phyloP scores from a whole-genome alignment of 2,113 vertebrate species.

The Pterocles orientalis region DNA sequence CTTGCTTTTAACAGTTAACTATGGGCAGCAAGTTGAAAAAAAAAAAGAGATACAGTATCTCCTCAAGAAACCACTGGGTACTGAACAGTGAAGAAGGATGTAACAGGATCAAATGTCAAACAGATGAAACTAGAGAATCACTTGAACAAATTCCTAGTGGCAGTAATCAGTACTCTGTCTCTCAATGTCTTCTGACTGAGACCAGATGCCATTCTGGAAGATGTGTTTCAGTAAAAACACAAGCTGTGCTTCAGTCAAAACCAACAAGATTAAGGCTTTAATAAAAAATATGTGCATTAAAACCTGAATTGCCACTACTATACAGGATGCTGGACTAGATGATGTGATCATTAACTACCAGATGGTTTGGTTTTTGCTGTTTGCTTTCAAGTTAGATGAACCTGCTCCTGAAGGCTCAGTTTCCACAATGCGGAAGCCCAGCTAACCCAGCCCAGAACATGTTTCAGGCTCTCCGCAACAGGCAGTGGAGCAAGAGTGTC shows the following conservation, averaged over 20 bases:
- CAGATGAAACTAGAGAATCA: not conserved
- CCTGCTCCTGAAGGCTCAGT: not conserved
- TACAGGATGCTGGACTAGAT: not conserved
- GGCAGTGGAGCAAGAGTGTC: not conserved
- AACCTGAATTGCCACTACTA: not conserved
- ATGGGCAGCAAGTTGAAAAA: not conserved
- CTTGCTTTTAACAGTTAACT: not conserved
- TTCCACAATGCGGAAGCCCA: not conserved
- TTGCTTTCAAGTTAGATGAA: not conserved
- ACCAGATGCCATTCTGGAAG: not conserved
- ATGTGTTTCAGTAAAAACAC: not conserved
- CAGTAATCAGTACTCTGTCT: not conserved
- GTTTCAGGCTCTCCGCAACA: not conserved
- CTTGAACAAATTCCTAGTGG: not conserved
- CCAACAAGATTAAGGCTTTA: not conserved
- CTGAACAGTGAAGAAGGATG: not conserved
- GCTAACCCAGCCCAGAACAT: not conserved
- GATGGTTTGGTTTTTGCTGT: not conserved
- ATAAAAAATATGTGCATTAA: not conserved
- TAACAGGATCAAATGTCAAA: not conserved
- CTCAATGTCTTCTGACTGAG: not conserved
- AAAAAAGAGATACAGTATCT: not conserved
- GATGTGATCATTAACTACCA: not conserved
- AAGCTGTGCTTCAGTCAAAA: not conserved
- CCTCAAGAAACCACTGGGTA: not conserved